Conservation (phyloP, 23 tunicate species). For the Diplosoma virens region DNA sequence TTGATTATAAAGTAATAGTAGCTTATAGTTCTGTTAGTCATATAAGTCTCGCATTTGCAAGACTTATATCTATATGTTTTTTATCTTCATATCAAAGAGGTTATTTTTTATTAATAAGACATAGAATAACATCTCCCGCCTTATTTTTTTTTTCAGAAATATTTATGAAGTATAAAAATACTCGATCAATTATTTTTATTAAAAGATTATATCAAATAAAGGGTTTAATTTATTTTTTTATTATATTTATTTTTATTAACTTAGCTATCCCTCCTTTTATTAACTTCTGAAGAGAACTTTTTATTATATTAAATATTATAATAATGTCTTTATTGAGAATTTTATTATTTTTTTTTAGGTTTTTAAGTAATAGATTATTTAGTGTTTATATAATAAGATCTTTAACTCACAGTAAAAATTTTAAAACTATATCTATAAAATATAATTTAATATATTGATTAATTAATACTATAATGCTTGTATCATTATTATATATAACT, state of each 20-base stretch:
- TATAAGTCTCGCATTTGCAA: constrained; percentile 5
- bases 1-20: not conserved
- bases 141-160: not conserved
- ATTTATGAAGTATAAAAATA: not conserved
- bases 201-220: not conserved
- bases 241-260: not conserved
- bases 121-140: constrained; percentile 3
- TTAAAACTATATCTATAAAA: not conserved
- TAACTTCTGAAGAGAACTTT: constrained; percentile 8
- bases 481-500: too few relatives aligned
- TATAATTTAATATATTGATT: not conserved
- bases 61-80: not conserved
- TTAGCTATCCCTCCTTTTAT: constrained; percentile 9
- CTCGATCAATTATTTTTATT: not conserved
- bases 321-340: not conserved
- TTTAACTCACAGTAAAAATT: not conserved
- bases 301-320: not conserved
- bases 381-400: not conserved
- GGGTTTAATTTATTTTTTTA: not conserved
- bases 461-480: too few relatives aligned
- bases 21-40: constrained; percentile 24
- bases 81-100: not conserved
- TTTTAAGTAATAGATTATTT: not conserved
- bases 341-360: not conserved
- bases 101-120: not conserved